Evolutionary conservation across 2,797 vertebrate genomes (phyloP).

Genomic region (Sebastolobus alascanus): DNA sequence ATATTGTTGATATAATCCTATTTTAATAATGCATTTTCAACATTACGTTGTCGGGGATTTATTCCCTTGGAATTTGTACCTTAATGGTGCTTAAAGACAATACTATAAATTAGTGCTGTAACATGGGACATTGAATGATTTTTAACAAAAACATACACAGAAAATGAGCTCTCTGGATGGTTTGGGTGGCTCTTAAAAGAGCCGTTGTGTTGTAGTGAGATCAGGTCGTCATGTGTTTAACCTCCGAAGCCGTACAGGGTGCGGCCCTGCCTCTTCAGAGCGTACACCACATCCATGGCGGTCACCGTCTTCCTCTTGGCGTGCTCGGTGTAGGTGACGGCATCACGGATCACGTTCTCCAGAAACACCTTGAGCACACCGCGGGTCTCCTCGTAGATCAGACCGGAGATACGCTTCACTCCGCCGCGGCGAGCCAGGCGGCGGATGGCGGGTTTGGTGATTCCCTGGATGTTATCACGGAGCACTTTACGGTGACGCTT

Average conservation of each 20-base stretch:
- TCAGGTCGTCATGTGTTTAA: slow-evolving; percentile 70
- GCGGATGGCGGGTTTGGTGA: slow-evolving; percentile 53
- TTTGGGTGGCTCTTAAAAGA: not conserved
- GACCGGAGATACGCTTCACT: slow-evolving; percentile 37
- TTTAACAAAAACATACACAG: no score
- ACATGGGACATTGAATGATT: no score
- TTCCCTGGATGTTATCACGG: slow-evolving; percentile 48
- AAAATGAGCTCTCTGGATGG: no score
- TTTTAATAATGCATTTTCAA: no score
- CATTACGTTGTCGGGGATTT: no score
- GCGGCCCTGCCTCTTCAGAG: slow-evolving; percentile 41
- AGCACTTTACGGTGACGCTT: slow-evolving; percentile 4
- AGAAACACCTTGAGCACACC: slow-evolving; percentile 47
- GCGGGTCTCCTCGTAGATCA: slow-evolving; percentile 57
- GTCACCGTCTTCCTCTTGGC: slow-evolving; percentile 50
- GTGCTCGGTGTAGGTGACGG: slow-evolving; percentile 53
- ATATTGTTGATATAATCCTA: no score
- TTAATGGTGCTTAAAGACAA: no score
- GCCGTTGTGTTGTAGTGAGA: not conserved
- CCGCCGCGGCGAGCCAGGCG: slow-evolving; percentile 34
- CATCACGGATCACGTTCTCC: slow-evolving; percentile 56
- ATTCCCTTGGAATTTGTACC: no score
- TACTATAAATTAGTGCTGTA: no score
- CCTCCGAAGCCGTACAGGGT: slow-evolving; percentile 43
- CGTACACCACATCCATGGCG: slow-evolving; percentile 37